Conservation (phyloP, 92 coral and sea anemone species). For the Umimayanthus chanpuru region DNA sequence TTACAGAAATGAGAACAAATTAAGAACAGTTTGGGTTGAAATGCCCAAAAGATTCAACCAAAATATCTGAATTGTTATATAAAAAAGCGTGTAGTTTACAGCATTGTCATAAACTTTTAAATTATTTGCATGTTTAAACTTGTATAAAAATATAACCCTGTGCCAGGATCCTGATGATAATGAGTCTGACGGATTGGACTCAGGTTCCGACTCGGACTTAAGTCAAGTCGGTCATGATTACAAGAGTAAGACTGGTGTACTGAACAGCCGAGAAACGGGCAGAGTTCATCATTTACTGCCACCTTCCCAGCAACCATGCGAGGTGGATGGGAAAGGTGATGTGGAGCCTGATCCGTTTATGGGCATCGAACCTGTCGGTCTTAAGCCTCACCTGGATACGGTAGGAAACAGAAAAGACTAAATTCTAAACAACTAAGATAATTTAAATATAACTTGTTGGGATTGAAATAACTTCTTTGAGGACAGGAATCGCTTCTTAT, state of each 20-base stretch:
- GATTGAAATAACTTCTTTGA: conserved; percentile 5
- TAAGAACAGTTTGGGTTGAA: too few relatives aligned
- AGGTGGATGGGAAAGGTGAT: conserved; percentile 63
- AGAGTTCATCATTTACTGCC: conserved; percentile 80
- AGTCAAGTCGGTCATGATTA: conserved; percentile 64
- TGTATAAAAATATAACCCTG: conserved; percentile 35
- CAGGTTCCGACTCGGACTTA: conserved; percentile 51
- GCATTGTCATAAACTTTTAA: background rate
- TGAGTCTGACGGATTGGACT: conserved; percentile 43
- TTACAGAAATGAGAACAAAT: too few relatives aligned
- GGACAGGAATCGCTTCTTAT: background rate
- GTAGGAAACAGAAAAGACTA: conserved; percentile 2
- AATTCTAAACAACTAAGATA: background rate
- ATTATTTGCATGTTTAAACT: conserved; percentile 16
- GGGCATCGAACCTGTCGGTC: conserved; percentile 31
- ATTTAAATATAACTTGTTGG: background rate
- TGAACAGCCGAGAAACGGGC: conserved; percentile 82
- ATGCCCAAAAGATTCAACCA: too few relatives aligned
- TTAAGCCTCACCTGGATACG: conserved; percentile 12
- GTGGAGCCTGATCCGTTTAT: conserved; percentile 26
- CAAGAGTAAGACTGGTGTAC: conserved; percentile 84
- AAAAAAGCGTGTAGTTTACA: too few relatives aligned
- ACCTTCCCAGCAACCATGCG: conserved; percentile 84
- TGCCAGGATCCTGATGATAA: conserved; percentile 72
- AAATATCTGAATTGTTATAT: too few relatives aligned